Evolutionary conservation across 1,140 invertebrate species (phyloP).

Genomic region (Drosophila prosaltans): DNA sequence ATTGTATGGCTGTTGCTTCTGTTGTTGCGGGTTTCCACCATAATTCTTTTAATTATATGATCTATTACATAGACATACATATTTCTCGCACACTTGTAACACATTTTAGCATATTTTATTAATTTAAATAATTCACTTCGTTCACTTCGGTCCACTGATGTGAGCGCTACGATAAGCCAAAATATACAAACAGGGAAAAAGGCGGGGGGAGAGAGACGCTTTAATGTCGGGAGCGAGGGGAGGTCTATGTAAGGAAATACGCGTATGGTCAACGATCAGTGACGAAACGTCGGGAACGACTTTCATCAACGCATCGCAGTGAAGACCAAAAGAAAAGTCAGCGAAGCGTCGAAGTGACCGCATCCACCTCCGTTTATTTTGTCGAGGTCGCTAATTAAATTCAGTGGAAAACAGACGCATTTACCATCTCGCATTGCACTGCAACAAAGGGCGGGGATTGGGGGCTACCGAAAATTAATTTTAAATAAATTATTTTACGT

Average conservation of each 20-base stretch:
- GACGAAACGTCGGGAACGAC: conserved; percentile 56
- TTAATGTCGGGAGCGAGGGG: not conserved
- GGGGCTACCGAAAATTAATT: conserved; percentile 44
- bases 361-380: conserved; percentile 76
- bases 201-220: not conserved
- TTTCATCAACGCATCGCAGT: conserved; percentile 31
- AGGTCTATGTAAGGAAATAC: conserved; percentile 19
- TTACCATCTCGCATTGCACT: conserved; percentile 37
- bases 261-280: conserved; percentile 69
- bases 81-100: conserved; percentile 79
- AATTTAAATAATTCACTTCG: conserved; percentile 79
- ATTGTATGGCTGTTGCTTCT: conserved; percentile 34
- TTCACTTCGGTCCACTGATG: conserved; percentile 48
- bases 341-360: conserved; percentile 75
- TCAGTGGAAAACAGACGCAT: conserved; percentile 76
- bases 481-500: conserved; percentile 65
- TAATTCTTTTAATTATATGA: conserved; percentile 82
- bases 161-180: conserved; percentile 48
- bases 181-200: not conserved
- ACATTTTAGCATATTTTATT: conserved; percentile 82
- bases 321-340: conserved; percentile 52
- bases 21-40: conserved; percentile 63
- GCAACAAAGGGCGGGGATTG: not conserved
- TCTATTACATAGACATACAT: conserved; percentile 66
- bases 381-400: conserved; percentile 73